A percentile compares a stretch with the other conserved stretches of the same genome.
phyloP scores from a whole-genome alignment of 30 jellyfish, hydroid and myxozoan species.

The Pelagia noctiluca region DNA sequence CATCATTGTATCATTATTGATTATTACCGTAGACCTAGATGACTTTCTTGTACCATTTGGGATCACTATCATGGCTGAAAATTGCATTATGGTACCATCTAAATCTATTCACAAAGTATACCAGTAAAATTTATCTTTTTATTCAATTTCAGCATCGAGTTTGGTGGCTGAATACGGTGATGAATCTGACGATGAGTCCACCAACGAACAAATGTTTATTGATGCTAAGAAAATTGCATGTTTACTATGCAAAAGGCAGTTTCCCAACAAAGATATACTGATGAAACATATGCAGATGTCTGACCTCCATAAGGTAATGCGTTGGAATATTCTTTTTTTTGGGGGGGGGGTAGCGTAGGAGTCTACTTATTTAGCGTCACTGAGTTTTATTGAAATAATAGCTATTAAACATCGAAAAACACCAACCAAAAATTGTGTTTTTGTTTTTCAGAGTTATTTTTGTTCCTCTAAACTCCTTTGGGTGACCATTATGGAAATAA shows the following conservation, averaged over 20 bases:
- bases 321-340: no score
- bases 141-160: constrained; percentile 55
- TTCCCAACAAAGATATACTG: constrained; percentile 83
- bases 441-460: neutral
- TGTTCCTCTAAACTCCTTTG: neutral
- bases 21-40: neutral
- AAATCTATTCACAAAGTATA: neutral
- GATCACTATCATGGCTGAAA: neutral
- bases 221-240: constrained; percentile 85
- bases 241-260: constrained; percentile 88
- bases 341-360: neutral
- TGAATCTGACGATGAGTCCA: constrained; percentile 85
- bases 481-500: neutral
- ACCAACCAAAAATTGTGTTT: neutral
- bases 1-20: neutral
- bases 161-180: constrained; percentile 88
- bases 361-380: neutral
- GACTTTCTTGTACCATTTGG: neutral
- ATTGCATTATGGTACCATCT: neutral
- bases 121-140: neutral
- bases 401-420: neutral
- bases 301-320: constrained; percentile 93
- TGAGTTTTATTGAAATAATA: neutral
- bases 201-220: constrained; percentile 49
- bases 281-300: constrained; percentile 89